phyloP scores from a whole-genome alignment of 1,140 invertebrate genomes.

The Microplitis mediator region DNA sequence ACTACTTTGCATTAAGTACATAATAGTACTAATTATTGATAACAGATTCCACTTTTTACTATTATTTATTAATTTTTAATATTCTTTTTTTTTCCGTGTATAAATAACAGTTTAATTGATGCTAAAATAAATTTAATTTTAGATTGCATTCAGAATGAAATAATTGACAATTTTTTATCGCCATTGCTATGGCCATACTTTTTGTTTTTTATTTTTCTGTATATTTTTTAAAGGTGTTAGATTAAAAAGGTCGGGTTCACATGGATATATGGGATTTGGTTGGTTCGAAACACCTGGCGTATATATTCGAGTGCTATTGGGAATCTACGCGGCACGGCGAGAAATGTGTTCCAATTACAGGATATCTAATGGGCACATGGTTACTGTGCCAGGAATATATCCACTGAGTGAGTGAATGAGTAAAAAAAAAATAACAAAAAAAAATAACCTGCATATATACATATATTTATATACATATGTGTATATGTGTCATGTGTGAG shows the following conservation, averaged over 20 bases:
- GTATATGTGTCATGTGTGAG: not conserved
- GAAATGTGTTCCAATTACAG: constrained; percentile 29
- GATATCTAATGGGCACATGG: constrained; percentile 26
- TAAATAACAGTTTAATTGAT: too few relatives aligned
- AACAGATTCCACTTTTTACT: too few relatives aligned
- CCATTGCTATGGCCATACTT: not conserved
- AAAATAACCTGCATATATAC: not conserved
- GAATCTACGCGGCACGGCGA: constrained; percentile 22
- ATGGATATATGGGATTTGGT: constrained; percentile 26
- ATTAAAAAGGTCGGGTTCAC: constrained; percentile 22
- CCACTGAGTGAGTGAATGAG: constrained; percentile 15
- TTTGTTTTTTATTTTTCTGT: not conserved
- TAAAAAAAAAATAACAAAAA: not conserved
- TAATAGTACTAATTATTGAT: too few relatives aligned
- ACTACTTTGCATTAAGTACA: too few relatives aligned
- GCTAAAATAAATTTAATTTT: too few relatives aligned
- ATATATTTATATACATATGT: not conserved
- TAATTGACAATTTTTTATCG: too few relatives aligned
- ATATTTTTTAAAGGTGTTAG: constrained; percentile 18
- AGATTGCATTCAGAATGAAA: too few relatives aligned
- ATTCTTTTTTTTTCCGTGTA: too few relatives aligned
- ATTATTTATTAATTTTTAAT: too few relatives aligned
- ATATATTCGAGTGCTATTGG: constrained; percentile 26
- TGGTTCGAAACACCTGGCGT: constrained; percentile 27
- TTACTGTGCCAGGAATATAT: constrained; percentile 28